Evolutionary conservation across 2,888 invertebrate species (phyloP).

Genomic region (Pandemis corylana): DNA sequence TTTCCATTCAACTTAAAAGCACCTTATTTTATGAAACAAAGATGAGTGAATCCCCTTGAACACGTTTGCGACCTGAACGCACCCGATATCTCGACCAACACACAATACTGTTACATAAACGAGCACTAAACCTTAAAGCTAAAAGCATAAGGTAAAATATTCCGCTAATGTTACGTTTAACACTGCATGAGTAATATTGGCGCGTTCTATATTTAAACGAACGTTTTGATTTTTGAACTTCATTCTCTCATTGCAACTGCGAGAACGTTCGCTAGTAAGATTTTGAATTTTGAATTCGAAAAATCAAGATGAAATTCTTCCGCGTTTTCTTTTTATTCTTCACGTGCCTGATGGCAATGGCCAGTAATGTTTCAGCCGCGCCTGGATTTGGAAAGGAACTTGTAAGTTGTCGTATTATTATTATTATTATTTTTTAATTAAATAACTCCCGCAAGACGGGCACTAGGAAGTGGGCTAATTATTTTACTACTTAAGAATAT

Average conservation of each 20-base stretch:
- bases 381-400: conserved; percentile 30
- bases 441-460: too few species aligned
- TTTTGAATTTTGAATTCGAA: conserved; percentile 15
- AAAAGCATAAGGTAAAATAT: neutral
- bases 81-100: conserved; percentile 11
- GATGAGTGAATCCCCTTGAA: conserved; percentile 29
- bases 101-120: neutral
- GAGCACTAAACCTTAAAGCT: neutral
- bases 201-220: conserved; percentile 25
- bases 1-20: neutral
- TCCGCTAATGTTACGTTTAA: neutral
- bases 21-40: conserved; percentile 9
- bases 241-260: conserved; percentile 9
- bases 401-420: conserved; percentile 1
- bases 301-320: conserved; percentile 36
- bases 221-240: neutral
- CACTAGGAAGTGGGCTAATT: too few species aligned
- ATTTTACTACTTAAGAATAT: too few species aligned
- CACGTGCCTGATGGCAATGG: conserved; percentile 36
- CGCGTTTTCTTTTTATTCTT: conserved; percentile 38
- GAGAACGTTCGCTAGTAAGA: neutral
- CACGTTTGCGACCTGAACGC: conserved; percentile 19
- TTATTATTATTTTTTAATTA: too few species aligned
- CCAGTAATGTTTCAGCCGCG: conserved; percentile 27
- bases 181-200: conserved; percentile 6